These are phyloP conservation scores for Clostera curtula DNA, from an alignment of 2,888 invertebrate species.

Conservation along the genomic window DNA sequence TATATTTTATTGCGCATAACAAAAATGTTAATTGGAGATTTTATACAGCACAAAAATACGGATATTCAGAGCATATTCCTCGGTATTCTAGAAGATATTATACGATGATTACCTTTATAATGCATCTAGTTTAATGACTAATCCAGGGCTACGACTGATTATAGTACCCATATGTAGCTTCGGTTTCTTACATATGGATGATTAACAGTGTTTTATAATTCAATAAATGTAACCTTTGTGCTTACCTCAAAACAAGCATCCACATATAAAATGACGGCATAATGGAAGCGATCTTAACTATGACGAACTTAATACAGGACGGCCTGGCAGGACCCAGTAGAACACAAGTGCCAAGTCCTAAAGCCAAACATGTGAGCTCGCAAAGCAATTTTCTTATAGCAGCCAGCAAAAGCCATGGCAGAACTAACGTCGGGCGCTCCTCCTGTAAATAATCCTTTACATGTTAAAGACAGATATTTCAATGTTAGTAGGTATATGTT, in stretches of 20 bases:
- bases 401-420: slow-evolving; percentile 71
- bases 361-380: slow-evolving; percentile 55
- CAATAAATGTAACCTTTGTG: neutral
- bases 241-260: slow-evolving; percentile 62
- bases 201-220: no score
- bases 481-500: no score
- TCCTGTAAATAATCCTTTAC: slow-evolving; percentile 41
- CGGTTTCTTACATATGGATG: no score
- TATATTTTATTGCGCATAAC: no score
- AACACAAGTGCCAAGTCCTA: slow-evolving; percentile 65
- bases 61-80: no score
- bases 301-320: slow-evolving; percentile 65
- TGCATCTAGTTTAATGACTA: slow-evolving; percentile 2
- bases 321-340: slow-evolving; percentile 57
- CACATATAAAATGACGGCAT: slow-evolving; percentile 69
- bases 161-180: no score
- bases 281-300: slow-evolving; percentile 56
- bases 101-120: no score
- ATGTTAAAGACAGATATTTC: no score
- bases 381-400: slow-evolving; percentile 61
- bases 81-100: no score
- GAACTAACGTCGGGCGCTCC: slow-evolving; percentile 61
- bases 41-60: no score
- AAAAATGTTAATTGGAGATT: no score
- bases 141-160: no score